phyloP scores from a whole-genome alignment of 2,113 vertebrate species.

The Microtus richardsoni region DNA sequence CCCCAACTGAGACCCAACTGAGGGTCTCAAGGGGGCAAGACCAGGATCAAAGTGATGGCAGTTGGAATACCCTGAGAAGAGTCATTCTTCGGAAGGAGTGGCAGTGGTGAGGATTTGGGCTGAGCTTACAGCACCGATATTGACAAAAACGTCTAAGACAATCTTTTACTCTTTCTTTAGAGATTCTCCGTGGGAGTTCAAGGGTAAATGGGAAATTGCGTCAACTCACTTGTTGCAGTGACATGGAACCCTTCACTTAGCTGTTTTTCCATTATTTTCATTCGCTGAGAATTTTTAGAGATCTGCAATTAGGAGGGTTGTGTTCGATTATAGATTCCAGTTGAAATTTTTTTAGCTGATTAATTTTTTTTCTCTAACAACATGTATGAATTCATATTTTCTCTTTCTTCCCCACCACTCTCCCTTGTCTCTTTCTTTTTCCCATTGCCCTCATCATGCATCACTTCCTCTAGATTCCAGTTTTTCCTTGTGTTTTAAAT shows the following conservation, averaged over 20 bases:
- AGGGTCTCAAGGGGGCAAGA: neutral
- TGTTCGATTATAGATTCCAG: neutral
- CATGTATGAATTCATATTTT: neutral
- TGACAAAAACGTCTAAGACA: neutral
- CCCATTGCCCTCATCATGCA: accelerated
- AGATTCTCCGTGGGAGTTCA: neutral
- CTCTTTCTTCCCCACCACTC: neutral
- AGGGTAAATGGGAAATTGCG: neutral
- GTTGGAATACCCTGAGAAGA: neutral
- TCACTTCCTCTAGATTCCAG: too few species aligned
- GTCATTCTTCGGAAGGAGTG: neutral
- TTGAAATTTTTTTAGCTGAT: neutral
- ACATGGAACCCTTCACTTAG: neutral
- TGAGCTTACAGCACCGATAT: too few species aligned
- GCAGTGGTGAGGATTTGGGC: neutral
- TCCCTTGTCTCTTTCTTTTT: neutral
- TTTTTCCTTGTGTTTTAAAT: neutral
- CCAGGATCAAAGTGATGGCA: neutral
- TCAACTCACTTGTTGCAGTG: neutral
- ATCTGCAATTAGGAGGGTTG: neutral
- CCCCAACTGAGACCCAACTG: too few species aligned
- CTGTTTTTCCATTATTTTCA: neutral
- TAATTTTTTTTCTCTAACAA: neutral
- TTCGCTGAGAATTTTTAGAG: neutral
- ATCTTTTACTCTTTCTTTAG: neutral